Evolutionary conservation across 2,113 vertebrate genomes (phyloP).

Genomic region (Isichthys henryi): DNA sequence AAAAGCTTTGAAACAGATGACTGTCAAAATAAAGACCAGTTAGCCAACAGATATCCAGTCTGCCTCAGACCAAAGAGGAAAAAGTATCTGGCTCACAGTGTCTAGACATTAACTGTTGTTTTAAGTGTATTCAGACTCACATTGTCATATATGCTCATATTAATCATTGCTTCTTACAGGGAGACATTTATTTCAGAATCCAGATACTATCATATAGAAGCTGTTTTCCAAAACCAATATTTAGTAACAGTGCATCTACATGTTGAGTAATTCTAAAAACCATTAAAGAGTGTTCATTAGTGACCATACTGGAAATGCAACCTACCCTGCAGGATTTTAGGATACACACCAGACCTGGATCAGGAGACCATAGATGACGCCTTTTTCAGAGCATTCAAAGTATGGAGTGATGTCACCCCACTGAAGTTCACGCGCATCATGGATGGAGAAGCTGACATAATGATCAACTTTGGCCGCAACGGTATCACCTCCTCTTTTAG

Average conservation of each 20-base stretch:
- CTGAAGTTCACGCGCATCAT: conserved; percentile 77
- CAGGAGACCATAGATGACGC: conserved; percentile 89
- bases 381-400: conserved; percentile 90
- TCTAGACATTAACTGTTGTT: background rate
- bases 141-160: background rate
- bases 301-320: background rate
- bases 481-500: conserved; percentile 58
- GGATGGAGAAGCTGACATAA: conserved; percentile 95
- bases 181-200: background rate
- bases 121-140: background rate
- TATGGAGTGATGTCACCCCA: conserved; percentile 91
- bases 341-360: conserved; percentile 83
- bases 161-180: background rate
- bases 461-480: conserved; percentile 96
- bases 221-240: background rate
- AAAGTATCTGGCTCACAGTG: background rate
- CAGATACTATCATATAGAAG: background rate
- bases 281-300: background rate
- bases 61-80: background rate
- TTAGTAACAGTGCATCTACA: too few relatives aligned
- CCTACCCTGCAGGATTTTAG: conserved; percentile 74
- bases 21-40: background rate
- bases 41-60: background rate
- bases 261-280: too few relatives aligned
- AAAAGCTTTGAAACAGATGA: background rate